Evolutionary conservation across 2,888 invertebrate genomes (phyloP), one percentile per base, ranked within the genome.

Genomic region (Platycnemis pennipes): DNA sequence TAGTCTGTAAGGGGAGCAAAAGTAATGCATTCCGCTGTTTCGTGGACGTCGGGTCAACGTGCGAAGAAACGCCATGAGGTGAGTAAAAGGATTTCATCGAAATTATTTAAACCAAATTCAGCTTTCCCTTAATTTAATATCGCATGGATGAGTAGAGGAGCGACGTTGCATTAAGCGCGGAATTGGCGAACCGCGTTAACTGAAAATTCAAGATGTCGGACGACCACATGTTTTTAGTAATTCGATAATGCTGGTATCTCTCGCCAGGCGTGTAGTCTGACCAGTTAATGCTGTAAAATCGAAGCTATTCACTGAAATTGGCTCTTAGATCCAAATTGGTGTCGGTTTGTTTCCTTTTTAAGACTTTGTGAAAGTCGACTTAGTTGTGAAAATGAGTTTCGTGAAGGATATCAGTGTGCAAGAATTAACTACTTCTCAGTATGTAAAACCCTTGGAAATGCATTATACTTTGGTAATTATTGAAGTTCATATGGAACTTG

Each of bases 361-460:
- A 77, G 77, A 26, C 77, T 37, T 11, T 7, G 77, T 31, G 31
- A 37, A 77, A 77, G 37, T 31, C 26, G 2, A 26, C 2, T 45
- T 42, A 42, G 63, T 63, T 63, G 63, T n/a, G 94, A 96, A 95
- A 95, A 96, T 97, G 96, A 96, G 97, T 94, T 96, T 96, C 94
- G 95, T 97, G 77, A 95, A 95, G 22, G 96, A 97, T 95, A 96
- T 97, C 26, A 95, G 95, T 19, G 95, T 97, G 94, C 96, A 96
- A 94, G 96, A 96, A 0, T 95, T 97, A 94, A 96, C 96, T 94
- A 96, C 96, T 37, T 97, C 97, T 7, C 96, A 96, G 44, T 99
- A 98, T 96, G 97, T 98, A 69, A 98, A 97, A 95, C 98, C 98
- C 0, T 97, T 98, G 94, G 97, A 98, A 87, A 97, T 98, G 96